Evolutionary conservation across 2,888 invertebrate genomes (phyloP), one percentile per base, ranked within the genome.

Genomic region (Netelia virgata): DNA sequence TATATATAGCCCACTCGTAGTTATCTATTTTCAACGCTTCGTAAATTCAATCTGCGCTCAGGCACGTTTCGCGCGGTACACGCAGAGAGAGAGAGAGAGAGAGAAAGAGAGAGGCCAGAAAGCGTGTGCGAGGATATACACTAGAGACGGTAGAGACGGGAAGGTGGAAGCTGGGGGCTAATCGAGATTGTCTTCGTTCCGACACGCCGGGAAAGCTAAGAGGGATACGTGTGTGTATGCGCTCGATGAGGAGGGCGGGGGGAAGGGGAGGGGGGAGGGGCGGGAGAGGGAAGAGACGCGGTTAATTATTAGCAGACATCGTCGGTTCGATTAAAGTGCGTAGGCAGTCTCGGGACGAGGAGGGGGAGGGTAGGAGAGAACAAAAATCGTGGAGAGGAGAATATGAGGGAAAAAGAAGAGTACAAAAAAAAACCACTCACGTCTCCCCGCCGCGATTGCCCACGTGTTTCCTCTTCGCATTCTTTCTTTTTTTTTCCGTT

Each of bases 271-370:
- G 61, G 3, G 61, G 23, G 47, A 47, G 47, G 20, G 61, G 16
- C 20, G 61, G 3, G 61, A 47, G 47, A 47, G 47, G 20, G 41
- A 61, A 78, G 70, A 70, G 72, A 73, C 77, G 74, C 84, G 76
- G 84, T 84, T 84, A 84, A 84, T 84, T 84, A 84, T 84, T 84
- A 84, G 84, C 81, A 81, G 84, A 81, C 84, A 84, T 77, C 72
- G 81, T 74, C 81, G 84, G 81, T 81, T 84, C 81, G 84, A 84
- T 84, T 84, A 84, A 84, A 84, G 84, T 73, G 84, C 84, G 84
- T 84, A 84, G 84, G 84, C 70, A 69, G 84, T 74, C 84, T 63
- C 69, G 73, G 23, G 63, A 68, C 20, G 69, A 69, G 73, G 20
- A 73, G 53, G 47, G 61, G 50, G 50, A 61, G 14, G 47, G 55